Evolutionary conservation across 2,797 vertebrate genomes (phyloP).

Genomic region (Anguilla anguilla): DNA sequence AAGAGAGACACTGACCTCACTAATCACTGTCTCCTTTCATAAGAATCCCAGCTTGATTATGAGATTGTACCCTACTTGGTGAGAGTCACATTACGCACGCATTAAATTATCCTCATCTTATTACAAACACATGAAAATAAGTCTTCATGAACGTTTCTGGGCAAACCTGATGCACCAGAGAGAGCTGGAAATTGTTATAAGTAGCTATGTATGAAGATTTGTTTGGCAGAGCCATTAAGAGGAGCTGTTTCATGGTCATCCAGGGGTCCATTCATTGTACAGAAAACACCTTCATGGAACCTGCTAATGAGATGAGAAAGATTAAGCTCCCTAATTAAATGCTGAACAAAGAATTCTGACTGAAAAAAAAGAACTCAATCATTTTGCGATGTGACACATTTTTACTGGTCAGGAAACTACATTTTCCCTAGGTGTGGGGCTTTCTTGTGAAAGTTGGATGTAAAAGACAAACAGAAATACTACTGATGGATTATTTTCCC

Average conservation of each 20-base stretch:
- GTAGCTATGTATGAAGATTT: not conserved
- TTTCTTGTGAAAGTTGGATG: too few species aligned
- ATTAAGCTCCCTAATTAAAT: not conserved
- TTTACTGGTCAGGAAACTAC: not conserved
- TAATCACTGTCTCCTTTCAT: too few species aligned
- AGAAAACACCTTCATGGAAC: not conserved
- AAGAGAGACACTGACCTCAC: not conserved
- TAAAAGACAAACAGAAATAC: too few species aligned
- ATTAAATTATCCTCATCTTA: not conserved
- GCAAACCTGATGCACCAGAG: not conserved
- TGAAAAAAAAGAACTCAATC: not conserved
- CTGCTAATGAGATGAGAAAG: not conserved
- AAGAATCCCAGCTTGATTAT: not conserved
- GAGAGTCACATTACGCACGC: not conserved
- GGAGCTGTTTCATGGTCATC: not conserved
- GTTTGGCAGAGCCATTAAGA: not conserved
- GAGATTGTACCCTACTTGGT: not conserved
- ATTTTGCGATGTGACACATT: not conserved
- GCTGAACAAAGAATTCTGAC: not conserved
- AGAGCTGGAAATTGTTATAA: not conserved
- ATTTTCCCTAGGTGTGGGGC: not conserved
- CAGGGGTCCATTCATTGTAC: not conserved
- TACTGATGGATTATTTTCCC: too few species aligned
- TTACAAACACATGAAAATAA: not conserved
- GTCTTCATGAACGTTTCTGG: not conserved